A percentile compares a stretch with the other conserved stretches of the same genome.
These are phyloP conservation scores for Ophion slaviceki DNA, from an alignment of 2,888 invertebrate genomes.

Conservation along the genomic window DNA sequence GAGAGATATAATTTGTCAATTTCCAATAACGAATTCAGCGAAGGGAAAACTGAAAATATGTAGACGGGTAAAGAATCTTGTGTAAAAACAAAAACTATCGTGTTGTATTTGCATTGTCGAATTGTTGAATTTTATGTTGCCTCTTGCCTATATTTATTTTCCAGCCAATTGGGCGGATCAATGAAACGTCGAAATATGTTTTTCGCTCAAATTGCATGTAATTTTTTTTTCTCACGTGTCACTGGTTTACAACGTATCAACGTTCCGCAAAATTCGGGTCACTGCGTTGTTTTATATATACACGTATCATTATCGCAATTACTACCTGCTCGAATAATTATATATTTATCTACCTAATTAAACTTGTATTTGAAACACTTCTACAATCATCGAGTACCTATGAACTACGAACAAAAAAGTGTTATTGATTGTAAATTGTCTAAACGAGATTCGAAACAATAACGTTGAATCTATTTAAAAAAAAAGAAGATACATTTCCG, in stretches of 20 bases:
- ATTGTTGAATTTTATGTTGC: not conserved
- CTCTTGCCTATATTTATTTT: not conserved
- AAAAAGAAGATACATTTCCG: not conserved
- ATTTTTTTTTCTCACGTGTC: not conserved
- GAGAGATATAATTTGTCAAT: constrained; percentile 41
- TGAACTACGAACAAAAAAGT: constrained; percentile 12
- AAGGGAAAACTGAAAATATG: not conserved
- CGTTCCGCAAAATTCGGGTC: constrained; percentile 57
- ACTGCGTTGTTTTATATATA: constrained; percentile 1
- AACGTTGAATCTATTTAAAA: not conserved
- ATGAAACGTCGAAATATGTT: constrained; percentile 44
- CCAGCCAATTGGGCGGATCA: not conserved
- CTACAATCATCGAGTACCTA: constrained; percentile 39
- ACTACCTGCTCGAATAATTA: constrained; percentile 26
- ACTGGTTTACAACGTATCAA: constrained; percentile 6
- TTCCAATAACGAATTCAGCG: constrained; percentile 30
- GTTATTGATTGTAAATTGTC: constrained; percentile 3
- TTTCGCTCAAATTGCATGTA: constrained; percentile 52
- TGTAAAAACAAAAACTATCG: not conserved
- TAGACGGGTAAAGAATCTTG: not conserved
- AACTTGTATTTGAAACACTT: constrained; percentile 14
- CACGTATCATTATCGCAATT: constrained; percentile 8
- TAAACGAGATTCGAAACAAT: constrained; percentile 3
- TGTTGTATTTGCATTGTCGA: not conserved
- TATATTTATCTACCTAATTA: constrained; percentile 38